These are phyloP conservation scores for Drosophila helvetica DNA, from an alignment of 2,888 invertebrate species.

Conservation along the genomic window DNA sequence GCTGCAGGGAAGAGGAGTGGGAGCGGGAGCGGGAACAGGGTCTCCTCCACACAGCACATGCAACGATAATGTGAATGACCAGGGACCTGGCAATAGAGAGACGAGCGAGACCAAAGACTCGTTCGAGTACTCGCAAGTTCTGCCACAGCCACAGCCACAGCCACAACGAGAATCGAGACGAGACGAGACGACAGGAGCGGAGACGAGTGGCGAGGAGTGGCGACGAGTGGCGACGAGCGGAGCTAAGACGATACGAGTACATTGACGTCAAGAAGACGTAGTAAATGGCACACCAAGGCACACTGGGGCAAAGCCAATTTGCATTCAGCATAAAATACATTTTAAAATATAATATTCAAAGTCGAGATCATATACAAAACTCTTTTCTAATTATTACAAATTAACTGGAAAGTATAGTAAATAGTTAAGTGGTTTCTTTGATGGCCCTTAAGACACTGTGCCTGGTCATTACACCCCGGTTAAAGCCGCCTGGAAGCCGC, in stretches of 20 bases:
- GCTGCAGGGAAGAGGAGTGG: neutral
- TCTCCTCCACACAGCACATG: slow-evolving; percentile 26
- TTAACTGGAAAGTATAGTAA: too few relatives aligned
- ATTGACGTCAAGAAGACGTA: neutral
- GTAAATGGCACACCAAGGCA: slow-evolving; percentile 5
- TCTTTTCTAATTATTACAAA: too few relatives aligned
- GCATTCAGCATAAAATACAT: neutral
- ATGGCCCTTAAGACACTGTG: slow-evolving; percentile 12
- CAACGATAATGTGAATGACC: slow-evolving; percentile 71
- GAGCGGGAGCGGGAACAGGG: too few relatives aligned
- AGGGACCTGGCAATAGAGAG: slow-evolving; percentile 36
- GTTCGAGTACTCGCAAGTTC: slow-evolving; percentile 31
- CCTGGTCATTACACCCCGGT: slow-evolving; percentile 8
- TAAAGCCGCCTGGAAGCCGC: neutral
- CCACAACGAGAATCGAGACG: slow-evolving; percentile 43
- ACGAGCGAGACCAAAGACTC: slow-evolving; percentile 34
- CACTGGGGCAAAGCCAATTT: neutral
- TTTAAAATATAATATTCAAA: too few relatives aligned
- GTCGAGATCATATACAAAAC: too few relatives aligned
- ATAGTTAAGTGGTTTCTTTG: too few relatives aligned
- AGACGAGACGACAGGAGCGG: slow-evolving; percentile 1
- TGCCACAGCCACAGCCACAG: slow-evolving; percentile 48
- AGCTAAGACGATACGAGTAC: too few relatives aligned
- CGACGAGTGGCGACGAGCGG: too few relatives aligned
- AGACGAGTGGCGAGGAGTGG: too few relatives aligned